Base-by-base conservation (phyloP, 1,140 invertebrate genomes). In the Leptinotarsa defecta region DNA sequence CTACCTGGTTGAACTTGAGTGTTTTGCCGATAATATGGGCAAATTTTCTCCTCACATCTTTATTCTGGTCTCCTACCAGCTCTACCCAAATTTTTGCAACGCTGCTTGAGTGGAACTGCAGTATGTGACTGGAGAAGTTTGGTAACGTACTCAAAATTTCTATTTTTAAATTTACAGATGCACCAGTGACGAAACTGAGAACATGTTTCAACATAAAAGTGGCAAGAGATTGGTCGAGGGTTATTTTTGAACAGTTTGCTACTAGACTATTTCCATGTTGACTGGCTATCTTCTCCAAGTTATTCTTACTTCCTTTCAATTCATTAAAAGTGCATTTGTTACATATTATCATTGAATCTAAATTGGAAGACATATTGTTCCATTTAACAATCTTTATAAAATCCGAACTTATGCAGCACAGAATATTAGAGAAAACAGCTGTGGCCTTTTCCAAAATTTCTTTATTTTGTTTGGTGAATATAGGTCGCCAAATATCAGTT, bases 41-140 rank as follows among this genome's bases (percentile, higher is more conserved):
- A 48, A 88, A 77, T 75, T 85, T 85, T 17, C 70, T 81, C 57
- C 88, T 80, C 6, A 88, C 80, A 72, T 81, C 74, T 61, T 77
- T 24, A 68, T 86, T 77, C 1, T 79, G 22, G 77, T 89, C 87
- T 43, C 81, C 77, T 22, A 86, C 78, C 22, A 84, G 84, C 34
- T 82, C 70, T 52, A 87, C 78, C 87, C 87, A 88, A 19, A 83
- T 71, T 63, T 80, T 83, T 1, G 83, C 76, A 20, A 85, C 71
- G 48, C 85, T 77, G 68, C 82, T 84, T 6, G 80, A 80, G 75
- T 86, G 86, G 74, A 89, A 88, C 49, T 75, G 80, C 52, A 80
- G 64, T 1, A 86, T 77, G 74, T 89, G 88, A 80, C 86, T 87
- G 1, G 87, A 86, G n/a, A 81, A 76, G 71, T 49, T 73, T n/a